These are phyloP conservation scores for Cheilosia grossa DNA, from an alignment of 2,888 invertebrate genomes.

Conservation along the genomic window DNA sequence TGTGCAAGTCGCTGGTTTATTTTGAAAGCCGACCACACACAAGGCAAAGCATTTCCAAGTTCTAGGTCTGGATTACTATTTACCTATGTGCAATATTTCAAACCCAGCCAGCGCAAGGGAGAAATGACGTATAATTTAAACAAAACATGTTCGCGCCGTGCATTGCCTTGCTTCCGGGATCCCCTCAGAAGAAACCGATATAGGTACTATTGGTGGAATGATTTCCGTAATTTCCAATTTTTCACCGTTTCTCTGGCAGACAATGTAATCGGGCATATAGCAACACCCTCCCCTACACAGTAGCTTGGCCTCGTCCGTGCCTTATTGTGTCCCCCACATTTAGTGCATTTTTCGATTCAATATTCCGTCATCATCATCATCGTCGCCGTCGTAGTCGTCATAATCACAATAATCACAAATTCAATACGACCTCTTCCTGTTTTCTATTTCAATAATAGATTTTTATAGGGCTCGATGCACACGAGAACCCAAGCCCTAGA, in stretches of 20 bases:
- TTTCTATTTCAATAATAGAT: slow-evolving; percentile 70
- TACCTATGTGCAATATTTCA: slow-evolving; percentile 5
- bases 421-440: slow-evolving; percentile 75
- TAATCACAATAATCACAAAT: slow-evolving; percentile 67
- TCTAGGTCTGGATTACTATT: neutral
- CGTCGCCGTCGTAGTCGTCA: slow-evolving; percentile 28
- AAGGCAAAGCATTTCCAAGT: slow-evolving; percentile 21
- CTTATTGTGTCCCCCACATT: slow-evolving; percentile 16
- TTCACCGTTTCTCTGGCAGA: slow-evolving; percentile 33
- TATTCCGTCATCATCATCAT: slow-evolving; percentile 53
- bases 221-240: slow-evolving; percentile 58
- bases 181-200: slow-evolving; percentile 15
- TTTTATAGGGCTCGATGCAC: slow-evolving; percentile 65
- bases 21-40: slow-evolving; percentile 45
- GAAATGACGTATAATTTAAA: slow-evolving; percentile 50
- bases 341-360: slow-evolving; percentile 45
- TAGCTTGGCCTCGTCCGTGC: neutral
- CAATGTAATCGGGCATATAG: slow-evolving; percentile 13
- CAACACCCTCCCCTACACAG: neutral
- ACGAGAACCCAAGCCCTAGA: slow-evolving; percentile 36
- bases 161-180: slow-evolving; percentile 59
- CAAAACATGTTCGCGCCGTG: slow-evolving; percentile 59
- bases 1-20: slow-evolving; percentile 9
- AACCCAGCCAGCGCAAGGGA: slow-evolving; percentile 22
- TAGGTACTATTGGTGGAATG: neutral